These are phyloP conservation scores for Bostrychus sinensis DNA, from an alignment of 2,113 vertebrate genomes.

Conservation along the genomic window DNA sequence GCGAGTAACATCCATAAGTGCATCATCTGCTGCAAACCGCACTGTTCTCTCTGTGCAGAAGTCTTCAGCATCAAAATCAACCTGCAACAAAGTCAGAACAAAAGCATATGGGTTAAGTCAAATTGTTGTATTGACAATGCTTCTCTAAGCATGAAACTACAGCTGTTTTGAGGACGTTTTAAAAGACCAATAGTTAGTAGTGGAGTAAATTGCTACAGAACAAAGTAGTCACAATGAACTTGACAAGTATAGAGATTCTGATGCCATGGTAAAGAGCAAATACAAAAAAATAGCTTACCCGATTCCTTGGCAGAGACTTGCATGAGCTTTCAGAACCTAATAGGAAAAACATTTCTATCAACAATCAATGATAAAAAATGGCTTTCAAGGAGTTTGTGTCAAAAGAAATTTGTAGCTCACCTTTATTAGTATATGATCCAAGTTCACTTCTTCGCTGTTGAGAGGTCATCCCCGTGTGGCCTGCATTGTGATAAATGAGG, in stretches of 20 bases:
- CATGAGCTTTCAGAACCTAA: not conserved
- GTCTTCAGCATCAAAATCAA: conserved; percentile 31
- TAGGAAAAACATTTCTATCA: not conserved
- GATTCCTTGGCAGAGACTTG: not conserved
- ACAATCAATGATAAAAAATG: no score
- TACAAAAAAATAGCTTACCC: not conserved
- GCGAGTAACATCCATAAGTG: conserved; percentile 4
- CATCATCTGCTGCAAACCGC: conserved; percentile 11
- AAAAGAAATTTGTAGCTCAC: not conserved
- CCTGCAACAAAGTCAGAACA: conserved; percentile 32
- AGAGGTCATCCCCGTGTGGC: not conserved
- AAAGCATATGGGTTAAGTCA: not conserved
- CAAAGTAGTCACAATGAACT: no score
- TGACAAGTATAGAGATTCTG: no score
- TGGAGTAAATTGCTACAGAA: no score
- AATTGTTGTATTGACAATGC: not conserved
- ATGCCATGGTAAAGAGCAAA: no score
- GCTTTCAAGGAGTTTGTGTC: no score
- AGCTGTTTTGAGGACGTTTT: no score
- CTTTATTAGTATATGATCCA: not conserved
- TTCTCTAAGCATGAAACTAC: no score
- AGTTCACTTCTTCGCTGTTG: not conserved
- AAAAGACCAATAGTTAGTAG: no score
- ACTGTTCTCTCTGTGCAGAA: conserved; percentile 11
- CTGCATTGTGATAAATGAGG: not conserved